A percentile compares a stretch with the other conserved stretches of the same genome.
Conservation (phyloP, 2,888 invertebrate genomes). For the Lathronympha strigana region DNA sequence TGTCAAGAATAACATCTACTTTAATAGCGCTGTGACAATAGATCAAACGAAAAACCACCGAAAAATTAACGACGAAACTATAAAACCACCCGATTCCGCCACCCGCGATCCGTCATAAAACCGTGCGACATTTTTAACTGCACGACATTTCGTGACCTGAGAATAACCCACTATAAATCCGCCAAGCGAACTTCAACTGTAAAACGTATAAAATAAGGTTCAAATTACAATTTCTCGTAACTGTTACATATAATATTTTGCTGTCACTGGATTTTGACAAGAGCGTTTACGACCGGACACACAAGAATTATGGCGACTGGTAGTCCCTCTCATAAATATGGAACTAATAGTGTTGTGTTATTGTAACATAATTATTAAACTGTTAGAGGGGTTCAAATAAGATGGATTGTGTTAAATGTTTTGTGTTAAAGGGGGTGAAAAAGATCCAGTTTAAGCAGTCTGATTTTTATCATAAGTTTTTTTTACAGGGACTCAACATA, state of each 20-base stretch:
- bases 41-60: slow-evolving; percentile 24
- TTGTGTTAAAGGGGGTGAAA: not conserved
- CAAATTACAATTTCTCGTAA: not conserved
- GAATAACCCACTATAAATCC: slow-evolving; percentile 4
- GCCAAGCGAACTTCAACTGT: not conserved
- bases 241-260: slow-evolving; percentile 44
- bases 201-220: not conserved
- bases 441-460: too few relatives aligned
- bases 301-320: slow-evolving; percentile 46
- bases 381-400: slow-evolving; percentile 39
- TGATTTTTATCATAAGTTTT: too few relatives aligned
- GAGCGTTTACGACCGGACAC: slow-evolving; percentile 52
- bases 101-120: slow-evolving; percentile 35
- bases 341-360: slow-evolving; percentile 43
- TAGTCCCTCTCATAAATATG: slow-evolving; percentile 54
- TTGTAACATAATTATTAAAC: slow-evolving; percentile 44
- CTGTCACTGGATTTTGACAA: slow-evolving; percentile 42
- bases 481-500: too few relatives aligned
- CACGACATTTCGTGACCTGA: slow-evolving; percentile 33
- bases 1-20: not conserved
- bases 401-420: slow-evolving; percentile 22
- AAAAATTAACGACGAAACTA: slow-evolving; percentile 27
- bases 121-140: slow-evolving; percentile 38
- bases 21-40: slow-evolving; percentile 12
- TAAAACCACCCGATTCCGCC: slow-evolving; percentile 27